Evolutionary conservation across 2,113 vertebrate genomes (phyloP), one percentile per base, ranked within the genome.

Genomic region (Caretta caretta): DNA sequence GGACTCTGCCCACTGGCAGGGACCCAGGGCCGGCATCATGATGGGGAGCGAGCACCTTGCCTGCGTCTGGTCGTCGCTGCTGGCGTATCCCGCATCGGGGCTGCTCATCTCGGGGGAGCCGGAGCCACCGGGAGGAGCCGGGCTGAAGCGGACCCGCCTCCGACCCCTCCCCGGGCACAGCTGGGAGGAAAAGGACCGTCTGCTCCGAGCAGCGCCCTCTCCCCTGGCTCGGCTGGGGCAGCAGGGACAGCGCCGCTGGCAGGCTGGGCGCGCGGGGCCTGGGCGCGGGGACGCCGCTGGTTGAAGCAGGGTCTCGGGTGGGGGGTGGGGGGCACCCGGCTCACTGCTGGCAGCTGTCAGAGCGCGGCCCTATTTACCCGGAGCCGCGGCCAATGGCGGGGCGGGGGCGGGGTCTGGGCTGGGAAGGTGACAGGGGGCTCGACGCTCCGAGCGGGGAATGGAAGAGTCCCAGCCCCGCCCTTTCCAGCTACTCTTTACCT

Each of bases 21-120:
- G 98, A 95, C 98, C 98, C 98, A 99, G 95, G 87, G 98, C 98
- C 94, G 99, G 98, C 99, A 99, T 99, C 99, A 99, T 98, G 90
- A 97, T 98, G 95, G 98, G 95, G 98, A 99, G 98, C 96, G 98
- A 87, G 96, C 98, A 98, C 98, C 98, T 98, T 94, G 98, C 98
- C 98, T 99, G 99, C 97, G 97, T 99, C 98, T 99, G 99, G 97
- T 99, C 99, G 99, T 99, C 99, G 98, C 99, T 99, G 98, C 99
- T 99, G 98, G 99, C 99, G 98, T 99, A 99, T 90, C 99, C 99
- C 98, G 99, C 99, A 99, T 99, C 99, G 97, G 99, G 99, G 98
- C 99, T 99, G 98, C 99, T 99, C 99, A 99, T 99, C 97, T 98
- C 99, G 98, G 97, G 98, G 96, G 98, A 95, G 96, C 91, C 93